These are phyloP conservation scores for Drosophila colorata DNA, from an alignment of 2,888 invertebrate species.

Conservation along the genomic window DNA sequence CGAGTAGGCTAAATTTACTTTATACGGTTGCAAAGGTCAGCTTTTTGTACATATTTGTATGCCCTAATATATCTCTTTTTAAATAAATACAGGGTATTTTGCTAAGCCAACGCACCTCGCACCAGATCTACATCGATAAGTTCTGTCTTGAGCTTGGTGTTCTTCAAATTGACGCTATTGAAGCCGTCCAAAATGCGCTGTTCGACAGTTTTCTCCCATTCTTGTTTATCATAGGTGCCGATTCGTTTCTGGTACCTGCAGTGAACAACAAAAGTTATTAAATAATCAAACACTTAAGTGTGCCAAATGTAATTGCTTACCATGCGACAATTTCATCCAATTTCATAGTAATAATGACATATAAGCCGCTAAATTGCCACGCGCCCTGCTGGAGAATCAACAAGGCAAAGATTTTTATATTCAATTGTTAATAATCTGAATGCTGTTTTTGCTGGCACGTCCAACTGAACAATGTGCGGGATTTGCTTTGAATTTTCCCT, in stretches of 20 bases:
- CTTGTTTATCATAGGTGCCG: conserved; percentile 98
- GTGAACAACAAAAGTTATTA: neutral
- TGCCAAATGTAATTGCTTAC: conserved; percentile 65
- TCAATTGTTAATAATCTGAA: conserved; percentile 16
- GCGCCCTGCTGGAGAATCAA: conserved; percentile 43
- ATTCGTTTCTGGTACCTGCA: conserved; percentile 97
- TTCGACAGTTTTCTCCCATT: conserved; percentile 98
- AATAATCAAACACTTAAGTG: conserved; percentile 2
- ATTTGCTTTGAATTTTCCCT: neutral
- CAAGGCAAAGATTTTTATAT: conserved; percentile 10
- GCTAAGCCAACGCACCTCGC: conserved; percentile 88
- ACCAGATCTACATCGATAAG: conserved; percentile 98
- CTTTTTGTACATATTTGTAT: too few species aligned
- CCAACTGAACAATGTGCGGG: neutral
- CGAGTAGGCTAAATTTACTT: too few species aligned
- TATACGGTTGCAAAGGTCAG: too few species aligned
- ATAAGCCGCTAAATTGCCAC: conserved; percentile 62
- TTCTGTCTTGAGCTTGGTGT: conserved; percentile 93
- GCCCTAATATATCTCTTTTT: too few species aligned
- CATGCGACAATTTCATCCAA: conserved; percentile 85
- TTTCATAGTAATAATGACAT: conserved; percentile 84
- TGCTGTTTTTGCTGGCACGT: neutral
- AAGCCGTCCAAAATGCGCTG: conserved; percentile 95
- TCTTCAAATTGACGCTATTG: conserved; percentile 92
- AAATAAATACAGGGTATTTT: neutral